A percentile compares a stretch with the other conserved stretches of the same genome.
Conservation (phyloP, 2,888 invertebrate genomes). For the Lithodes maja region DNA sequence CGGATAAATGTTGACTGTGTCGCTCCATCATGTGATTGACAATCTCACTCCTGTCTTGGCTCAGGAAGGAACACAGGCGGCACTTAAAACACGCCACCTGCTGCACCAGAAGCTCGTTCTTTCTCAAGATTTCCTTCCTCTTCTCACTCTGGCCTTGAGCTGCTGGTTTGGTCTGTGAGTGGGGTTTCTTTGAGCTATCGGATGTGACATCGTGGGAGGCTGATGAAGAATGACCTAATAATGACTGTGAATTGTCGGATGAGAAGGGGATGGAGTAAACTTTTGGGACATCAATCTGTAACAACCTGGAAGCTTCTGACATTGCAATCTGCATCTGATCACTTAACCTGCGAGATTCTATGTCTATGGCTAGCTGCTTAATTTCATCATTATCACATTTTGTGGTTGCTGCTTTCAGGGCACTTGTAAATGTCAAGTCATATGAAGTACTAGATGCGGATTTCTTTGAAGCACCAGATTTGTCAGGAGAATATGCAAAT, state of each 20-base stretch:
- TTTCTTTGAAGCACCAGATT: constrained; percentile 36
- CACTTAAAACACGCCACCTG: constrained; percentile 69
- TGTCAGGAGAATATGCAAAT: constrained; percentile 47
- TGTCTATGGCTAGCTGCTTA: constrained; percentile 17
- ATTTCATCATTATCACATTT: constrained; percentile 49
- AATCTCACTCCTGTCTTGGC: constrained; percentile 56
- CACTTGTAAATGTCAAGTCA: constrained; percentile 66
- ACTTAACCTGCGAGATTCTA: constrained; percentile 18
- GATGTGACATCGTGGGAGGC: constrained; percentile 12
- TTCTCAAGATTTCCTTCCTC: constrained; percentile 51
- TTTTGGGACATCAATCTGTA: constrained; percentile 21
- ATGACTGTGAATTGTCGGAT: constrained; percentile 22
- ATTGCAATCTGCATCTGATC: not conserved
- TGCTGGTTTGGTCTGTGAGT: constrained; percentile 12
- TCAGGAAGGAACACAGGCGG: constrained; percentile 61
- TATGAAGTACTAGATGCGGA: constrained; percentile 24
- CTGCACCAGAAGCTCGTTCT: constrained; percentile 61
- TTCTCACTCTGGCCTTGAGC: constrained; percentile 34
- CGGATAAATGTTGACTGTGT: constrained; percentile 51
- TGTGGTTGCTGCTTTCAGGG: constrained; percentile 58
- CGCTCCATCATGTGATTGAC: constrained; percentile 62
- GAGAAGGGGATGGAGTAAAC: not conserved
- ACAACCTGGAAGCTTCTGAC: constrained; percentile 24
- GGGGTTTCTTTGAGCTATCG: constrained; percentile 25
- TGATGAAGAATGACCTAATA: not conserved